Conservation (phyloP, 2,113 vertebrate genomes). For the Calyptomena viridis region DNA sequence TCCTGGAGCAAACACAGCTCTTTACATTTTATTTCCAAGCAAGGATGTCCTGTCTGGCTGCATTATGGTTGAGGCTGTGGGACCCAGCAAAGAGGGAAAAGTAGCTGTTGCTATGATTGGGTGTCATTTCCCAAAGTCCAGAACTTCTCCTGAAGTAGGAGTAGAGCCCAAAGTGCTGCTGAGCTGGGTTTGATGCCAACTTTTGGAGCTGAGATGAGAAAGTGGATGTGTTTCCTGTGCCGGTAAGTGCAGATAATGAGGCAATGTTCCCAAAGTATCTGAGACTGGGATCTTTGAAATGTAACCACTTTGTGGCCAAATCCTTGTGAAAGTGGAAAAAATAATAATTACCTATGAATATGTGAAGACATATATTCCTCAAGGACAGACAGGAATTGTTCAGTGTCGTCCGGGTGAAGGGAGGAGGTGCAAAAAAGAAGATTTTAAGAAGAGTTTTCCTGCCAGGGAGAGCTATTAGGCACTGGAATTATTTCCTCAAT, state of each 20-base stretch:
- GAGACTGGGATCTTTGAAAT: constrained; percentile 13
- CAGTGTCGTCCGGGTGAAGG: background rate
- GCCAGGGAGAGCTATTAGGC: constrained; percentile 56
- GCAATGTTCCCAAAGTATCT: constrained; percentile 7
- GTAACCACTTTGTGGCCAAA: background rate
- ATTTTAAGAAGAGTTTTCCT: constrained; percentile 49
- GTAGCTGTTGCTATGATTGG: background rate
- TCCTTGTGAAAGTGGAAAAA: constrained; percentile 38
- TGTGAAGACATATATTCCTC: constrained; percentile 21
- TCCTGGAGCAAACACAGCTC: background rate
- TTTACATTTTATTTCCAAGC: background rate
- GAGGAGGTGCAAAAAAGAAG: constrained; percentile 48
- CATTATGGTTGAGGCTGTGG: background rate
- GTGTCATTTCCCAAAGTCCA: background rate
- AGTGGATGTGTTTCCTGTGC: background rate
- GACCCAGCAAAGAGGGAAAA: background rate
- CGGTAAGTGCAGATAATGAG: background rate
- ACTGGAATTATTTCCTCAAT: constrained; percentile 67
- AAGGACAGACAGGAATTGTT: constrained; percentile 38
- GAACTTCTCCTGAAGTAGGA: background rate
- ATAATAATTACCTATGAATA: constrained; percentile 30
- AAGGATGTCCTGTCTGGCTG: background rate
- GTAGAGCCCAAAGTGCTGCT: background rate
- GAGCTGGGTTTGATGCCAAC: background rate
- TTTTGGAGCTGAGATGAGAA: background rate